Percentiles rank a stretch among this genome's conserved stretches.
Evolutionary conservation across 2,113 vertebrate genomes (phyloP).

Genomic region (Manacus vitellinus): DNA sequence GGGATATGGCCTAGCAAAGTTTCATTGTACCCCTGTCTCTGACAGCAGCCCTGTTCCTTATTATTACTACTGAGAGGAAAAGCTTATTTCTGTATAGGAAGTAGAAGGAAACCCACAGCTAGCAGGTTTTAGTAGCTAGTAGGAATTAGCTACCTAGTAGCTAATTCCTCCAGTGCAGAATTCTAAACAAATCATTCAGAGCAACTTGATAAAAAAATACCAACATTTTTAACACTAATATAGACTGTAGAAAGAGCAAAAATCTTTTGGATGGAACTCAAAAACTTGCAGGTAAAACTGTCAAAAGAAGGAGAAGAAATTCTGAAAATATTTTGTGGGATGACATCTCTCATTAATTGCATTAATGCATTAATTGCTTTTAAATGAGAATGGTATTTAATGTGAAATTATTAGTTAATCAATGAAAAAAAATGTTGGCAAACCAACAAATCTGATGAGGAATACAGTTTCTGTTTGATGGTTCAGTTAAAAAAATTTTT

Average conservation of each 20-base stretch:
- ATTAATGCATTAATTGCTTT: neutral
- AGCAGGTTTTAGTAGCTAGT: too few species aligned
- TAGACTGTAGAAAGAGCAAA: neutral
- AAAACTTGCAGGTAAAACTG: neutral
- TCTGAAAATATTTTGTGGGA: neutral
- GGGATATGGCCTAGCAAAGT: neutral
- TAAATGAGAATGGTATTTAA: neutral
- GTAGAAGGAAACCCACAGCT: neutral
- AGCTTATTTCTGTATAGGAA: neutral
- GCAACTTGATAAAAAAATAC: neutral
- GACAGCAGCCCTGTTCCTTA: neutral
- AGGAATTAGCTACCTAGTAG: too few species aligned
- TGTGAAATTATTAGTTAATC: neutral
- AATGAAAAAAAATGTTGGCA: neutral
- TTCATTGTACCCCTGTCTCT: accelerated
- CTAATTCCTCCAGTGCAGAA: neutral
- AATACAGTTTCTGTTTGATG: neutral
- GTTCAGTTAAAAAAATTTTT: neutral
- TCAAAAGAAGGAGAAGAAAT: neutral
- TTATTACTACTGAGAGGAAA: neutral
- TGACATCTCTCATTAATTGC: neutral
- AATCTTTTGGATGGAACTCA: neutral
- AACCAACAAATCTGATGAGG: neutral
- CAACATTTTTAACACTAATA: neutral
- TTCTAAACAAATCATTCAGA: neutral